Conservation (phyloP, 2,113 vertebrate genomes). For the Chloroceryle aenea region DNA sequence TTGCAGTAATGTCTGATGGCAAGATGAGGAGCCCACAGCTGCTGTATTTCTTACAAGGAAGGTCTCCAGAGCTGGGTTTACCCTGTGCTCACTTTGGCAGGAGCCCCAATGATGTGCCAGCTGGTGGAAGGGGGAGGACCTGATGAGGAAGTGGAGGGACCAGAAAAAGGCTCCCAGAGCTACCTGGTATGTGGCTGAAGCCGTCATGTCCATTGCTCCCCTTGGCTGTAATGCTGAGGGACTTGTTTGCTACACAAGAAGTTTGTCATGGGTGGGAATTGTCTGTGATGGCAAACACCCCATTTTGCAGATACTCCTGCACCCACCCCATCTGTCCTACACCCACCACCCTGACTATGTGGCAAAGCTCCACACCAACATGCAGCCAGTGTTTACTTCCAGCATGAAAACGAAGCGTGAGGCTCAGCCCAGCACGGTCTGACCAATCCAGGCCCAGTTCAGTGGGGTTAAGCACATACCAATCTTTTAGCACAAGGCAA, state of each 20-base stretch:
- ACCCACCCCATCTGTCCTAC: neutral
- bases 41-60: neutral
- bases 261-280: neutral
- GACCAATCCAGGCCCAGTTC: neutral
- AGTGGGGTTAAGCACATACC: neutral
- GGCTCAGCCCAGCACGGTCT: neutral
- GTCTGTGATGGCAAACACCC: neutral
- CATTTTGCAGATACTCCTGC: neutral
- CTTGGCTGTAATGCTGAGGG: neutral
- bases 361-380: neutral
- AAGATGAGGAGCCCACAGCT: neutral
- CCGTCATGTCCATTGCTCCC: neutral
- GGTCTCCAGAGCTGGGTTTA: neutral
- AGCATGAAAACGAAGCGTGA: fast-evolving
- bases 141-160: fast-evolving
- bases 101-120: neutral
- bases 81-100: neutral
- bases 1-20: fast-evolving
- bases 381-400: neutral
- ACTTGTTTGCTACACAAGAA: neutral
- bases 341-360: neutral
- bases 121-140: neutral
- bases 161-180: neutral
- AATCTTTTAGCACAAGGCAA: neutral
- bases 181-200: neutral